Percentiles rank a stretch among this genome's conserved stretches.
These are phyloP conservation scores for Netelia melanura DNA, from an alignment of 2,888 invertebrate genomes.

Conservation along the genomic window DNA sequence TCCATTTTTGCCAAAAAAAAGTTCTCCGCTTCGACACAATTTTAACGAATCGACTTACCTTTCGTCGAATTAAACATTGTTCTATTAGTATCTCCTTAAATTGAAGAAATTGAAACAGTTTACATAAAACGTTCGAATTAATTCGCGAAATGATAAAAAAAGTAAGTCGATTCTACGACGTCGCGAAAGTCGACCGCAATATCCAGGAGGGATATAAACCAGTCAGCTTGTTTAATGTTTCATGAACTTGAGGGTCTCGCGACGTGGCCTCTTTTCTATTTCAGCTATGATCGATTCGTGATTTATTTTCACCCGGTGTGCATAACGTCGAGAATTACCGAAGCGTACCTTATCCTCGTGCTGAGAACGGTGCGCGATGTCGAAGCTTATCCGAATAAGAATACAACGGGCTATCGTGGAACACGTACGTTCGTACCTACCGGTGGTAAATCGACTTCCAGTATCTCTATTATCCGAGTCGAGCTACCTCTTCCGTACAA, in stretches of 20 bases:
- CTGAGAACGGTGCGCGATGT: background rate
- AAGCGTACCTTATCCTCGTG: slow-evolving; percentile 13
- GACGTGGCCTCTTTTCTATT: background rate
- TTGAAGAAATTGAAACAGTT: no score
- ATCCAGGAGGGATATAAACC: background rate
- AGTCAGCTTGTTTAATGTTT: background rate
- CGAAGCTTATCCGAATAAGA: slow-evolving; percentile 39
- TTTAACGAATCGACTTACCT: no score
- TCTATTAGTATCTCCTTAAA: no score
- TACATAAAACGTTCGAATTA: no score
- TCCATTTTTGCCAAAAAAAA: no score
- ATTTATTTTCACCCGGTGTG: slow-evolving; percentile 6
- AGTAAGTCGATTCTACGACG: background rate
- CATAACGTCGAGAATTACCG: background rate
- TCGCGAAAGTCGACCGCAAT: background rate
- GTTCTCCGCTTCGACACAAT: no score
- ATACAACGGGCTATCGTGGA: slow-evolving; percentile 24
- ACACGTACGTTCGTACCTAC: slow-evolving; percentile 42
- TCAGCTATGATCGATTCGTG: background rate
- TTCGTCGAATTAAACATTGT: no score
- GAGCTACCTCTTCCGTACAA: slow-evolving; percentile 40
- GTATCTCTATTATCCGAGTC: slow-evolving; percentile 44
- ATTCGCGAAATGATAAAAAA: no score
- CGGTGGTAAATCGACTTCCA: slow-evolving; percentile 24
- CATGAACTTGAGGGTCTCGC: background rate